phyloP scores from a whole-genome alignment of 2,888 invertebrate genomes.

The Pristionchus exspectatus region DNA sequence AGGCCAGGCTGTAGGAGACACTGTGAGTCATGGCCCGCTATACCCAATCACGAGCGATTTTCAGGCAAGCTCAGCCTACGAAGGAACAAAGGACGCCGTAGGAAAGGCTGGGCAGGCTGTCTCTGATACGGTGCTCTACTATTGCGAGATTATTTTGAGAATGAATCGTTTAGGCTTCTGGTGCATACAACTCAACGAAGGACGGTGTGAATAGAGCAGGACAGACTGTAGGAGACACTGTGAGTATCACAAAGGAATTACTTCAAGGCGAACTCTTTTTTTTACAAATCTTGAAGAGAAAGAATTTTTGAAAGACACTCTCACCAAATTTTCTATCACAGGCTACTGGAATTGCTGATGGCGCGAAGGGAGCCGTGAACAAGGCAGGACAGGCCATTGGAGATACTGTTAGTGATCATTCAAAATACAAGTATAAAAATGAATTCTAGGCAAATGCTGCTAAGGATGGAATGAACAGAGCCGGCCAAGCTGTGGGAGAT shows the following conservation, averaged over 20 bases:
- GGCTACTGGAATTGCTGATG: not conserved
- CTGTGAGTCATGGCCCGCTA: not conserved
- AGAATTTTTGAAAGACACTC: no score
- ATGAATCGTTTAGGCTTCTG: not conserved
- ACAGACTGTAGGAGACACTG: slow-evolving; percentile 4
- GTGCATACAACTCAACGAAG: not conserved
- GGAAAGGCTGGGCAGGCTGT: slow-evolving; percentile 7
- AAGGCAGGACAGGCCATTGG: not conserved
- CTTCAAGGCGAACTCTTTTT: not conserved
- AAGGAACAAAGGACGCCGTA: not conserved
- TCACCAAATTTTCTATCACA: no score
- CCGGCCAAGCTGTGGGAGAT: not conserved
- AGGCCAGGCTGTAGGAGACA: slow-evolving; percentile 6
- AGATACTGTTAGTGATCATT: not conserved
- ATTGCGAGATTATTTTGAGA: not conserved
- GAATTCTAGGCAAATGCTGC: not conserved
- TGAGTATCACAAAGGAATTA: not conserved
- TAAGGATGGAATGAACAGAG: not conserved
- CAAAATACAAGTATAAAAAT: no score
- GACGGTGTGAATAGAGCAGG: slow-evolving; percentile 2
- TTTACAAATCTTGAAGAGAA: no score
- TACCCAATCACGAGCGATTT: not conserved
- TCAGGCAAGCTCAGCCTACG: not conserved
- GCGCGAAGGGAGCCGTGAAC: not conserved
- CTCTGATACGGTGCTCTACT: not conserved